Evolutionary conservation across 2,797 vertebrate genomes (phyloP), one percentile per base, ranked within the genome.

Genomic region (Pipistrellus pipistrellus): DNA sequence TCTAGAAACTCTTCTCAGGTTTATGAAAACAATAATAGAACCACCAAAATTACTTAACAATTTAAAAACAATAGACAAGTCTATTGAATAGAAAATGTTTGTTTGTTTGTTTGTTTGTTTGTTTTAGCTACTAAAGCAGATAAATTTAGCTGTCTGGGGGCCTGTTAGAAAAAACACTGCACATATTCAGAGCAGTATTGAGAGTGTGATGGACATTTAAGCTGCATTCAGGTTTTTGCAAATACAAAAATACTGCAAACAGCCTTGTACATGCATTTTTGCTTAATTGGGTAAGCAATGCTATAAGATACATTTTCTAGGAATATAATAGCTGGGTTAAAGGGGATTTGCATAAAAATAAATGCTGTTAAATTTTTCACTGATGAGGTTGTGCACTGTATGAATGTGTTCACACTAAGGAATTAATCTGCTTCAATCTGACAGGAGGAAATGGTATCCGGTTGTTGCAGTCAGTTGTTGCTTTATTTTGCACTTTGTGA

Each of bases 1-100:
- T 94, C 95, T 85, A 41, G 18, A 92, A 96, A 94, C 27, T 80
- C 91, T 94, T 75, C 68, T 88, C 25, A 71, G 91, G 93, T 71
- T 96, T 93, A 94, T 93, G 81, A 97, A 97, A 97, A 90, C 77
- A 97, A 97, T 41, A 92, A 97, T n/a, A 73, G 48, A 44, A 68
- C 46, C 57, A 41, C 25, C 66, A 77, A 96, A 97, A 97, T 95
- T 95, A 90, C 91, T 96, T 78, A 92, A 27, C 32, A 0, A 23
- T 78, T 89, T 21, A 81, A 82, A 96, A 91, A 53, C 41, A 85
- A 90, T 44, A 92, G 71, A 94, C 46, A 92, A 87, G 17, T 83
- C 48, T 8, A 44, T 53, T 92, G 68, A 90, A 92, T 84, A 84
- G 41, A 93, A 95, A 96, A 57, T 68, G 59, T 46, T 73, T 30